Evolutionary conservation across 2,888 invertebrate species (phyloP), one percentile per base, ranked within the genome.

Genomic region (Cerceris ruficornis): DNA sequence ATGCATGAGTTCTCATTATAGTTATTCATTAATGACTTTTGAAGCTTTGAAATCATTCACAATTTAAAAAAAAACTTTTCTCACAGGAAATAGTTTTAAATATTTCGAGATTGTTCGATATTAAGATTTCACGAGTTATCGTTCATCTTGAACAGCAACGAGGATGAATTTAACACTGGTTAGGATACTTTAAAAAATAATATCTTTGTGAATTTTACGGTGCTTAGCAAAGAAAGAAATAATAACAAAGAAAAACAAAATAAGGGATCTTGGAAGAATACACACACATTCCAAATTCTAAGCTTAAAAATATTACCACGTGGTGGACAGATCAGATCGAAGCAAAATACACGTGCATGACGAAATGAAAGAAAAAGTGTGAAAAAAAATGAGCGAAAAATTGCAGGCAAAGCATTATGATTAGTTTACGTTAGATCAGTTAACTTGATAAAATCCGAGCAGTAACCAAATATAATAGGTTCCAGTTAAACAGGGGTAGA

Each of bases 381-480:
- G 8, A 42, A 50, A 55, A 41, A 60, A 43, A 39, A 46, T 1
- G 17, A 62, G 13, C 7, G 55, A 78, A 46, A 59, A 66, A 14
- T 43, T 64, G 67, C 66, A 68, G 59, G 60, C 49, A 39, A 55
- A 60, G 78, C 67, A 52, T 39, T 43, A 60, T 60, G 52, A 66
- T 77, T 69, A 61, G 54, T 67, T 76, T 83, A 75, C 54, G 43
- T 58, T 57, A 66, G 70, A 62, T 70, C 59, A 61, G 62, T 60
- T 43, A 42, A 49, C n/a, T 57, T 67, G 77, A 73, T 76, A 80
- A 75, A 73, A 64, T 64, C 43, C 60, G 14, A 58, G 67, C 59
- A 55, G 71, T 72, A 81, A 83, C 73, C 83, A 72, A 76, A 68
- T 76, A 8, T 5, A 39, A 28, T 81, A 62, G 69, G 69, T 76